These are phyloP conservation scores for Recurvirostra avosetta DNA, from an alignment of 2,113 vertebrate species.

Conservation along the genomic window DNA sequence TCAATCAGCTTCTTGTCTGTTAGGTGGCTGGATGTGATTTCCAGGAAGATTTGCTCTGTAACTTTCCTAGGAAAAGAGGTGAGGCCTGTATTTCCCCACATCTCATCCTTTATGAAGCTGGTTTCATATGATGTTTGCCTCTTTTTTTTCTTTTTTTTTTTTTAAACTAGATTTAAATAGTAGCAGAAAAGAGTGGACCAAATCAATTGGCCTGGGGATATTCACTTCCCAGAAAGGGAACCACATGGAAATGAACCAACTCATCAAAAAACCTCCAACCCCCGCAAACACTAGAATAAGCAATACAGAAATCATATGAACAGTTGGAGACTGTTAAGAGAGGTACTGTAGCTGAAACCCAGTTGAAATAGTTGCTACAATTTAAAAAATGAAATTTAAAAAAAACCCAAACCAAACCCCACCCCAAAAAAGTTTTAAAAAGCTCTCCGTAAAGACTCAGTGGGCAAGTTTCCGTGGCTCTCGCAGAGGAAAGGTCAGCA, in stretches of 20 bases:
- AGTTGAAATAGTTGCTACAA: not conserved
- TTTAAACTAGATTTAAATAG: not conserved
- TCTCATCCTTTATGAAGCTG: not conserved
- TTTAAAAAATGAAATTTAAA: not conserved
- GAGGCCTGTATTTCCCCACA: not conserved
- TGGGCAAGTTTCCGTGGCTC: not conserved
- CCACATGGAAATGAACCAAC: not conserved
- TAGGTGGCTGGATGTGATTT: not conserved
- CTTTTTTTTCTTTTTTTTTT: not conserved
- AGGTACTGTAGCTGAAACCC: not conserved
- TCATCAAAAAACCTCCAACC: not conserved
- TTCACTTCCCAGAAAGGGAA: not conserved
- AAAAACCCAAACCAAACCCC: rapidly evolving
- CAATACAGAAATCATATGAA: not conserved
- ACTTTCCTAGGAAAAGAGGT: not conserved
- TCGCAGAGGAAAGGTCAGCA: not conserved
- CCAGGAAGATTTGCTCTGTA: not conserved
- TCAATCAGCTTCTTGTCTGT: rapidly evolving
- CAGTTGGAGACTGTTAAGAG: not conserved
- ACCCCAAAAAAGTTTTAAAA: not conserved
- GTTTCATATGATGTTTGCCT: not conserved
- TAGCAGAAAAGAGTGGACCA: not conserved
- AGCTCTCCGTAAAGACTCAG: not conserved
- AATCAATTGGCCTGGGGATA: not conserved
- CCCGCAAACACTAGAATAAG: not conserved